Base-by-base conservation (phyloP, 2,113 vertebrate species). In the Pyxicephalus adspersus region DNA sequence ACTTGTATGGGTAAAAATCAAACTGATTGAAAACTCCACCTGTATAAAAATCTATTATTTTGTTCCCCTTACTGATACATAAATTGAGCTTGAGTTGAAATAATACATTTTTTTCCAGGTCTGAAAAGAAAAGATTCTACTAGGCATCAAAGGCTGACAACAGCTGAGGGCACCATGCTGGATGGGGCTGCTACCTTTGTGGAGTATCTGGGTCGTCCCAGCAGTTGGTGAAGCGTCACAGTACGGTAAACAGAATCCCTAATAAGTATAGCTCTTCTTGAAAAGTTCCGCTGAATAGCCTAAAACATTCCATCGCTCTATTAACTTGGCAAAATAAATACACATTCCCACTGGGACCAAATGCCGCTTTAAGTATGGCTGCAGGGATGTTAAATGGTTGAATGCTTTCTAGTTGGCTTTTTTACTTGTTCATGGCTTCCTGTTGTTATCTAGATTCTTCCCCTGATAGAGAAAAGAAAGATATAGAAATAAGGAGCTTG, bases 291-390 rank as follows among this genome's bases (percentile, higher is more conserved):
- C 70, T 54, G 26, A 31, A 57, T 29, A 73, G 25, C n/a, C 54
- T 57, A 73, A 55, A 73, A 57, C 70, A 73, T 73, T 73, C 31
- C 31, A 38, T 9, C 19, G 28, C 29, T 74, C 54, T 74, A 34
- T 60, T 74, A 74, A 74, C 55, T 74, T 29, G 11, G 55, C 28
- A 57, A 60, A 38, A 58, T 60, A 60, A 74, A 58, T 55, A 72
- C 51, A 55, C 7, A 31, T 55, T 28, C 51, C 51, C 51, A 72
- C 51, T 29, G 68, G 23, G 26, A 72, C 28, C 23, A 55, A 72
- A 54, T 72, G 51, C 18, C 55, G 51, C 68, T 55, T 72, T 52
- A 60, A 38, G 55, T 74, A 74, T 74, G 71, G 29, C 71, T 60
- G 26, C 26, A 25, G n/a, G n/a, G 52, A 73, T n/a, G 51, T 73